phyloP scores from a whole-genome alignment of 2,113 vertebrate genomes.

The Hucho hucho region DNA sequence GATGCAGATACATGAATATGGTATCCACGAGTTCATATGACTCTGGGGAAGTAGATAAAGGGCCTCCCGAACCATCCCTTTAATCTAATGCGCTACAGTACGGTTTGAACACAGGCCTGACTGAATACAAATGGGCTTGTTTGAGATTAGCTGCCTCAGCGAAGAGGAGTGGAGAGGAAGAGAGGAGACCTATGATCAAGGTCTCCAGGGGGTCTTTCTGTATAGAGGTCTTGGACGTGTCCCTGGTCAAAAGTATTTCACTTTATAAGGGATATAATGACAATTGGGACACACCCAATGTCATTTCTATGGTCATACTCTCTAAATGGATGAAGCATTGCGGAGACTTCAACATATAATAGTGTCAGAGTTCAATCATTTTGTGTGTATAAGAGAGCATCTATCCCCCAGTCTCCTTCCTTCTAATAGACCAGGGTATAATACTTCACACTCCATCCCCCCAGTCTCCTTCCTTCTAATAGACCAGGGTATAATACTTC shows the following conservation, averaged over 20 bases:
- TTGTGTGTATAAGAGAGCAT: conserved; percentile 40
- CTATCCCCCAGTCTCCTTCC: too few relatives aligned
- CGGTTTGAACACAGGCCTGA: conserved; percentile 37
- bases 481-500: too few relatives aligned
- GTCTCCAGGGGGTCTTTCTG: conserved; percentile 21
- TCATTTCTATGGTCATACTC: conserved; percentile 40
- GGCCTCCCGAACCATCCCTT: not conserved
- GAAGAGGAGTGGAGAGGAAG: not conserved
- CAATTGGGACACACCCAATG: too few relatives aligned
- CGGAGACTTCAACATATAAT: conserved; percentile 40
- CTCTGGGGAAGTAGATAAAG: too few relatives aligned
- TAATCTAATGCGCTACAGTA: not conserved
- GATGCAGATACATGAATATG: too few relatives aligned
- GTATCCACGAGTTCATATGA: too few relatives aligned
- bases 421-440: too few relatives aligned
- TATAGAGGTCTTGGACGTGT: conserved; percentile 22
- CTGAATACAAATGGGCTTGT: conserved; percentile 69
- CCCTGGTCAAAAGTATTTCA: not conserved
- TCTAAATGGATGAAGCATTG: conserved; percentile 22
- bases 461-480: too few relatives aligned
- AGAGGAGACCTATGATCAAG: too few relatives aligned
- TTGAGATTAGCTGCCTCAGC: conserved; percentile 33
- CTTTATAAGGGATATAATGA: too few relatives aligned
- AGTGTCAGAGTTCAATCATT: conserved; percentile 34
- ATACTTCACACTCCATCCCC: too few relatives aligned